Evolutionary conservation across 2,888 invertebrate genomes (phyloP), one percentile per base, ranked within the genome.

Genomic region (Julus scandinavius): DNA sequence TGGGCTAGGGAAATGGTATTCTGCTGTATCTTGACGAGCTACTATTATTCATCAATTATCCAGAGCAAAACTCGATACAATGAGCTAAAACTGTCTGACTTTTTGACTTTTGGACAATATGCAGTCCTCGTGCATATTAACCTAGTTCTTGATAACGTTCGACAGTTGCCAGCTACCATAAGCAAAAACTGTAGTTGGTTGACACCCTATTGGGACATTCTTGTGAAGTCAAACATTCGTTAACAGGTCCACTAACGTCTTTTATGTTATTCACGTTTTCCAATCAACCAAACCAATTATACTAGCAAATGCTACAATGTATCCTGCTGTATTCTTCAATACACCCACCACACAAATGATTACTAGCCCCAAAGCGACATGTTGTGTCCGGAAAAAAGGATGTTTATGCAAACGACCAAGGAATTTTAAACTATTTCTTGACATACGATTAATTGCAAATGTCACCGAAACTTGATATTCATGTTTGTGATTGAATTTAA

Each of bases 61-160:
- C 63, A 63, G 63, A n/a, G 63, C n/a, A 20, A 63, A 7, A 63
- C 20, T 20, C 63, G 58, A 58, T 58, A 17, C 58, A 58, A n/a
- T 72, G 29, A 29, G 29, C 72, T 29, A n/a, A 72, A 72, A 29
- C 29, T 29, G 29, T 72, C 29, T 29, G 6, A 20, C 63, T n/a
- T 63, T n/a, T 63, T 72, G 72, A 72, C 72, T 72, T n/a, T 63
- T 29, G n/a, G 29, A 29, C 29, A 72, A 72, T n/a, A n/a, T 45
- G 6, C n/a, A 63, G 58, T 63, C 17, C n/a, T 6, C 58, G n/a
- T n/a, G 58, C 72, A 29, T 13, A 7, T n/a, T 29, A 29, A 72
- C 72, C 72, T 29, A 72, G 29, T 72, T 72, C 11, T 72, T 29
- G 29, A 29, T 72, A 72, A 29, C 7, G 29, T 72, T 72, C 29